phyloP scores from a whole-genome alignment of 2,888 invertebrate genomes.

The Trypoxylon attenuatum region DNA sequence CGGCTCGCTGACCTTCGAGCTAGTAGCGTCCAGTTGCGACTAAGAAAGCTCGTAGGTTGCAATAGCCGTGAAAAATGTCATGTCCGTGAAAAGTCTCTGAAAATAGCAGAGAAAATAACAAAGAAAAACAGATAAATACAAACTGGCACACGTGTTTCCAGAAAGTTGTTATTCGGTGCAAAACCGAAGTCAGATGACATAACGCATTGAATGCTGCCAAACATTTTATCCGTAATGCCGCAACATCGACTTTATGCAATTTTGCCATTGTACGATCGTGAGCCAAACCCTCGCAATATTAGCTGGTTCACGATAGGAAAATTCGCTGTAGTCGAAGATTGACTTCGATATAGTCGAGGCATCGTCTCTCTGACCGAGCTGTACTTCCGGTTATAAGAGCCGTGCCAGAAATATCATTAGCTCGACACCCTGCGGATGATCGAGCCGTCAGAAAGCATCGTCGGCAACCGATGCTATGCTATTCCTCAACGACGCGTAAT shows the following conservation, averaged over 20 bases:
- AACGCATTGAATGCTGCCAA: constrained; percentile 59
- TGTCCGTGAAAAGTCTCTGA: neutral
- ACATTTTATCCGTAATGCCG: constrained; percentile 45
- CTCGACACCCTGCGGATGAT: neutral
- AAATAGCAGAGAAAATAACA: constrained; percentile 6
- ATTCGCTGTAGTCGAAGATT: neutral
- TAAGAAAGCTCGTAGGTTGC: neutral
- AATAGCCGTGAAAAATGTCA: neutral
- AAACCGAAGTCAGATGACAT: constrained; percentile 50
- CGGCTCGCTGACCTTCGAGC: neutral
- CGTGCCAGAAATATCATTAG: constrained; percentile 40
- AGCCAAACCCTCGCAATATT: constrained; percentile 50
- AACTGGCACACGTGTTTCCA: constrained; percentile 21
- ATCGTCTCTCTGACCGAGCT: neutral
- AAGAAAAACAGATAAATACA: neutral
- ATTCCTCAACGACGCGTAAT: neutral
- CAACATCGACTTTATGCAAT: constrained; percentile 52
- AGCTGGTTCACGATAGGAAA: constrained; percentile 3
- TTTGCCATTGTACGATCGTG: constrained; percentile 55
- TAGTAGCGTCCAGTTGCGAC: neutral
- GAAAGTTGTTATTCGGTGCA: constrained; percentile 34
- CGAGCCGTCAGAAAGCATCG: neutral
- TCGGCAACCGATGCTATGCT: neutral
- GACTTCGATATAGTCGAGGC: neutral
- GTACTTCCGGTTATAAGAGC: constrained; percentile 46